phyloP scores from a whole-genome alignment of 2,113 vertebrate species.

The Pardalotus punctatus region DNA sequence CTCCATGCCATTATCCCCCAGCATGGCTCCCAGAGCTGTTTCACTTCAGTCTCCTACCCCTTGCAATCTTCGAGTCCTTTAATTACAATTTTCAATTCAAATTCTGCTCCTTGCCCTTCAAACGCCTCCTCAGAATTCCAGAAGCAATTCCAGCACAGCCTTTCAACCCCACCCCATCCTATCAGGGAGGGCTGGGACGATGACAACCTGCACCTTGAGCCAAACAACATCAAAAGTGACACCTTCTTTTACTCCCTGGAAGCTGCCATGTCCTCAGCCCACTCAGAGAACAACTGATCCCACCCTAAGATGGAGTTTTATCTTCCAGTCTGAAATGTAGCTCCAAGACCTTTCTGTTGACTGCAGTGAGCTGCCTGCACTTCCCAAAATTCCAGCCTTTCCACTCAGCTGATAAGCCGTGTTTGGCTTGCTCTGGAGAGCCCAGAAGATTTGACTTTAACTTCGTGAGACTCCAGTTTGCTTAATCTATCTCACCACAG shows the following conservation, averaged over 20 bases:
- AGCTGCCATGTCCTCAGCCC: background rate
- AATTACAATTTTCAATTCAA: background rate
- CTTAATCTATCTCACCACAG: constrained; percentile 24
- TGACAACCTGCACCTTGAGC: background rate
- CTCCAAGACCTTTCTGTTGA: background rate
- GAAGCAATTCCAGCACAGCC: background rate
- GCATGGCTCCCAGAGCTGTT: background rate
- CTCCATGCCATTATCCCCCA: background rate
- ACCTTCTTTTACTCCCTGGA: background rate
- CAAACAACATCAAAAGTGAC: background rate
- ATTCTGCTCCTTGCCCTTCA: background rate
- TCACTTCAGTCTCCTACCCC: background rate
- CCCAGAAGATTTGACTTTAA: background rate
- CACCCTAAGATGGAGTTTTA: background rate
- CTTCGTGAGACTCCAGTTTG: background rate
- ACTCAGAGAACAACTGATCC: background rate
- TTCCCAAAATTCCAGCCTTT: background rate
- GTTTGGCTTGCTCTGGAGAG: background rate
- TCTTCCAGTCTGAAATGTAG: background rate
- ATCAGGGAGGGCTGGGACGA: background rate
- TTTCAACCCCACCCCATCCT: background rate
- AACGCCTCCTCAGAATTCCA: background rate
- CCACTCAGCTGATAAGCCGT: background rate
- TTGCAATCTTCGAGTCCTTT: background rate
- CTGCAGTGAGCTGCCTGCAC: background rate